These are phyloP conservation scores for Lontra canadensis DNA, from an alignment of 2,113 vertebrate genomes.

Conservation along the genomic window DNA sequence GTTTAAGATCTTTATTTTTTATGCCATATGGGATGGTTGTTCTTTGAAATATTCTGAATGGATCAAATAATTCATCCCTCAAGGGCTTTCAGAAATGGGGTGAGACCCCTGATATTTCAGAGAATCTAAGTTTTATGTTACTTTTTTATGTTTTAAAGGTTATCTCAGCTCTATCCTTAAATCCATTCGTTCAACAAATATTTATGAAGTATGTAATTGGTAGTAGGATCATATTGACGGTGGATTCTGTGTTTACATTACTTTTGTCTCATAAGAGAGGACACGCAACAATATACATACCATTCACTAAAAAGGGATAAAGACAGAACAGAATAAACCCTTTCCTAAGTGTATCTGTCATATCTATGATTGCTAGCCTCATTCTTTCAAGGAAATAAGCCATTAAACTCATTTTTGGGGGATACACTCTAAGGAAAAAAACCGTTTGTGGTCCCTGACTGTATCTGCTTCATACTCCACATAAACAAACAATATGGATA, in stretches of 20 bases:
- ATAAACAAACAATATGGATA: not conserved
- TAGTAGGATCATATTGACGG: too few relatives aligned
- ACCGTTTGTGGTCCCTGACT: not conserved
- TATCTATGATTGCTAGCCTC: not conserved
- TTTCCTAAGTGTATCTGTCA: not conserved
- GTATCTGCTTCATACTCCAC: not conserved
- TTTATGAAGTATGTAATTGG: not conserved
- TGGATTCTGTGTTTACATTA: not conserved
- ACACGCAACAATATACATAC: not conserved
- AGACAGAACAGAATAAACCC: not conserved
- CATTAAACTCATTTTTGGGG: not conserved
- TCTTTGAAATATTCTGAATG: constrained; percentile 18
- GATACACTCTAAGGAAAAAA: not conserved
- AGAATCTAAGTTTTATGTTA: not conserved
- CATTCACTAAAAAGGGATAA: too few relatives aligned
- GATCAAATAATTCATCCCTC: not conserved
- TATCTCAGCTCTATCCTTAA: not conserved
- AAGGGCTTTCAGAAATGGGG: not conserved
- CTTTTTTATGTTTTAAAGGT: constrained; percentile 9
- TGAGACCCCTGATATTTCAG: not conserved
- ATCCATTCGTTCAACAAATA: not conserved
- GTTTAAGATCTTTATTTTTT: not conserved
- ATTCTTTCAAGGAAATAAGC: not conserved
- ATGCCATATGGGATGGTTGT: not conserved
- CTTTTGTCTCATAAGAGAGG: not conserved